Base-by-base conservation (phyloP, 2,797 vertebrate species). In the Podarcis lilfordi region DNA sequence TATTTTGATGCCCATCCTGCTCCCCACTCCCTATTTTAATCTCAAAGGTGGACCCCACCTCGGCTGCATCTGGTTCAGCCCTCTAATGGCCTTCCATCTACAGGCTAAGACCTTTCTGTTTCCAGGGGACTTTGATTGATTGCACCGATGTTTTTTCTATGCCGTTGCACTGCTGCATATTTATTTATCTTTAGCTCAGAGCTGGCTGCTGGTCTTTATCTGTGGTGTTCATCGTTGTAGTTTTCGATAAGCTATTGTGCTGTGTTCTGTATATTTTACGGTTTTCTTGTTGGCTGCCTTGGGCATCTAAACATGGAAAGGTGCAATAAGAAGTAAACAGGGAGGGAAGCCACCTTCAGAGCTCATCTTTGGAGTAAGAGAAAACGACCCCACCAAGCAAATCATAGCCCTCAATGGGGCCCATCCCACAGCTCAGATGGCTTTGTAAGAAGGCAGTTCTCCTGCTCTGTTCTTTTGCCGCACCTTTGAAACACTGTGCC, bases 401-500 rank as follows among this genome's bases (percentile, higher is more conserved):
- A 3, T 55, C 55, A 64, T 59, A 0, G 29, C 86, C 84, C 82
- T 76, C 85, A 87, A 89, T 69, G 80, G 9, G 40, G 0, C 43
- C 77, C 61, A 66, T n/a, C 89, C 69, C 17, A 23, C 1, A 86
- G 86, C 81, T 90, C 80, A 29, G 61, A 77, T 3, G 78, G 37
- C 59, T 1, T 45, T 59, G 32, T 1, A 0, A 72, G 71, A 37
- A 76, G 72, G 74, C 80, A 59, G 77, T 1, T 82, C 35, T 5
- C 37, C 81, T 79, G 0, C 27, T 83, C 45, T 90, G 76, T 8
- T 80, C 50, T 80, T 37, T 29, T 29, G 83, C 75, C 61, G 50
- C 84, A 87, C 86, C 21, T 86, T 27, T 85, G 27, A 76, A 89
- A 23, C 89, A 61, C 86, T 86, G 86, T 0, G 0, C 88, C 78